Evolutionary conservation across 23 tunicate genomes (phyloP), one percentile per base, ranked within the genome.

Genomic region (Trididemnum miniatum): DNA sequence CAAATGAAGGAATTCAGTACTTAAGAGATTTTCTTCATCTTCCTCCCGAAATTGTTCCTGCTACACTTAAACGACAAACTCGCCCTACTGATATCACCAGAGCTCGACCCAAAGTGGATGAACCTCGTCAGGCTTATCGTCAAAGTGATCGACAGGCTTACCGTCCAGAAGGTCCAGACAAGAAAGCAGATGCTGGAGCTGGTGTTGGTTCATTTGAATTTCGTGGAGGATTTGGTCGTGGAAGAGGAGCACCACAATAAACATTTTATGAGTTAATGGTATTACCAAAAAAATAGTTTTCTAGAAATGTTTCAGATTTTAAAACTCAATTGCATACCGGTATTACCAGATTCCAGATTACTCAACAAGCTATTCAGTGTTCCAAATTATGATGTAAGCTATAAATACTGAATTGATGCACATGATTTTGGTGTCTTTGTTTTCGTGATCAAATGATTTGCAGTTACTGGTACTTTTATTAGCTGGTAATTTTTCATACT

Each of bases 41-140:
- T 27, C 99, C 99, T 3, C 89, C 99, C 25, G 99, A 95, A 60
- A 95, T 95, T 79, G 99, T 95, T 27, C 99, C 99, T 35, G 89
- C 92, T 22, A 95, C 99, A n/a, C 37, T 95, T 34, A 95, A 95
- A 72, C 72, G 95, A 27, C 96, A 89, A 59, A 51, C 89, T 15
- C 81, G 91, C 26, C 85, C 95, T 18, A 36, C 72, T 3, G 93
- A 94, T 26, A 65, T 25, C 35, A n/a, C n/a, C n/a, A 49, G 96
- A 57, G 82, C 92, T 15, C 64, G 99, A 72, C 92, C 89, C 1
- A 93, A 88, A 74, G 96, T 90, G 51, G 96, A 83, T 72, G 90
- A 75, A 26, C 88, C 99, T 20, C 84, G 96, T 20, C 83, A 78
- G 0, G 99, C 99, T 28, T 95, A 95, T 74, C 76, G 40, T 15